Percentiles rank a stretch among this genome's conserved stretches.
Conservation (phyloP, 2,888 invertebrate genomes). For the Chironomus tentans region DNA sequence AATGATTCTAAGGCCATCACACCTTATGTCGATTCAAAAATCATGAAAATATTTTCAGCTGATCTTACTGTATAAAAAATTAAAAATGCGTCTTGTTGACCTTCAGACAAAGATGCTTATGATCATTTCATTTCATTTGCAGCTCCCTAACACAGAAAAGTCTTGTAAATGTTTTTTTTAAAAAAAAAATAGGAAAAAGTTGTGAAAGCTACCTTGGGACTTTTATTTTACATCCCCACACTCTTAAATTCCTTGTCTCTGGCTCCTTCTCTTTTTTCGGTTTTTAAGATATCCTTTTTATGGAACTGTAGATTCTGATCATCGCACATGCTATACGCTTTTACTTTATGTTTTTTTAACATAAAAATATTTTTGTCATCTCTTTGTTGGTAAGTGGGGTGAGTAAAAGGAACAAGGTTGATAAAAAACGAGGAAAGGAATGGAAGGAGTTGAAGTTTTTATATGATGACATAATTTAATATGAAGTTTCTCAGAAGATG, state of each 20-base stretch:
- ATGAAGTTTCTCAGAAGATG: too few species aligned
- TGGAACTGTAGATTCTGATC: neutral
- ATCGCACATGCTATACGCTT: neutral
- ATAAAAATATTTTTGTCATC: too few species aligned
- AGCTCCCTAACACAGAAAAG: neutral
- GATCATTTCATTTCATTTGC: neutral
- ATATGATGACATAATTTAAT: too few species aligned
- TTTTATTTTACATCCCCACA: neutral
- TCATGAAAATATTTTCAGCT: too few species aligned
- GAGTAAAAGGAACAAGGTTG: too few species aligned
- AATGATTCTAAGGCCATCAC: too few species aligned
- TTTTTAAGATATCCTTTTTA: conserved; percentile 3
- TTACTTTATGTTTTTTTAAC: too few species aligned
- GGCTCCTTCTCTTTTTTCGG: neutral
- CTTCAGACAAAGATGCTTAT: neutral
- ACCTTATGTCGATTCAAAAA: too few species aligned
- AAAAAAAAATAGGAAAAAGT: neutral
- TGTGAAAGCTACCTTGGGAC: neutral
- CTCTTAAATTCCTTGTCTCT: neutral
- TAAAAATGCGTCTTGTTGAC: neutral
- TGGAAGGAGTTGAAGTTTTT: too few species aligned
- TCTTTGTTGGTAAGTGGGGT: too few species aligned
- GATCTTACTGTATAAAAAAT: neutral
- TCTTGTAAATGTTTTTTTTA: neutral
- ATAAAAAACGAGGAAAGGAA: too few species aligned